phyloP scores from a whole-genome alignment of 2,797 vertebrate genomes.

The Acanthis flammea region DNA sequence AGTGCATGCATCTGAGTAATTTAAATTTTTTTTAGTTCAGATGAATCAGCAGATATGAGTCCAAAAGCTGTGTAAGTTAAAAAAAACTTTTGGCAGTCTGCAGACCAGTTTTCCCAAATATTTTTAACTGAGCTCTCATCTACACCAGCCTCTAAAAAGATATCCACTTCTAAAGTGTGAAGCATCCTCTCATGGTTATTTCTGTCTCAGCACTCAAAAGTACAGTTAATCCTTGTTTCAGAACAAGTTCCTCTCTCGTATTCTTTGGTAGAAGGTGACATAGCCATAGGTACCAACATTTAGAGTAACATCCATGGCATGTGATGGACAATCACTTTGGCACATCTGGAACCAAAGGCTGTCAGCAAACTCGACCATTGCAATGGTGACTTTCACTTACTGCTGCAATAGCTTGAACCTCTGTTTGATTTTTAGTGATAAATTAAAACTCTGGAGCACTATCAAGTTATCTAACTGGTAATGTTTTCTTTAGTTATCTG shows the following conservation, averaged over 20 bases:
- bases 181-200: background rate
- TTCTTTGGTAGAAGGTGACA: background rate
- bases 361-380: background rate
- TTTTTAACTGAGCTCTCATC: background rate
- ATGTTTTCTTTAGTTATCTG: background rate
- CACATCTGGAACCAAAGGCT: background rate
- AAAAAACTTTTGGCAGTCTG: background rate
- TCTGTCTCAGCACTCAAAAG: background rate
- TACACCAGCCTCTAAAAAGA: background rate
- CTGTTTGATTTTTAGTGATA: background rate
- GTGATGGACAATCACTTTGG: background rate
- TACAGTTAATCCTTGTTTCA: background rate
- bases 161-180: background rate
- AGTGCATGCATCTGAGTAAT: background rate
- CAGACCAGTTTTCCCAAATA: background rate
- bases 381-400: background rate
- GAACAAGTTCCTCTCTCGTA: background rate
- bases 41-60: constrained; percentile 19
- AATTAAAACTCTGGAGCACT: background rate
- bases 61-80: background rate
- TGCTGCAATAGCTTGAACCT: background rate
- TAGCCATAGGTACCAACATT: background rate
- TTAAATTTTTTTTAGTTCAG: background rate
- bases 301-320: background rate
- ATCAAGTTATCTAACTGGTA: background rate